Base-by-base conservation (phyloP, 2,113 vertebrate genomes). In the Phasianus colchicus region DNA sequence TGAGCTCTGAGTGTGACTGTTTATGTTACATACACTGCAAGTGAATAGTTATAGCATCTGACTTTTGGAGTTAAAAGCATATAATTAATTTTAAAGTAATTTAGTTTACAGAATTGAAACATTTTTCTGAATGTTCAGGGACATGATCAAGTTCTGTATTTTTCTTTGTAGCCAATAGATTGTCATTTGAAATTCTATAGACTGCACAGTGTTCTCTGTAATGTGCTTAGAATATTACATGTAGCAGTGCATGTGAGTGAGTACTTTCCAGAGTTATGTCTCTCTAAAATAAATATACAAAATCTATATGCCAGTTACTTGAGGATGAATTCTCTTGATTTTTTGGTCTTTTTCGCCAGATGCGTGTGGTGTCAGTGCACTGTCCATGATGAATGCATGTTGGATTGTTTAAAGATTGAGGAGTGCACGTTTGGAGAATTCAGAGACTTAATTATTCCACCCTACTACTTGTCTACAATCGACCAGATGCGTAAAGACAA, bases 361-460 rank as follows among this genome's bases (percentile, higher is more conserved):
- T 99, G 99, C 87, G 95, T 99, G 89, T 99, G 99, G 99, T 99
- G 99, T 95, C 99, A 99, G 98, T 97, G 91, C 92, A 99, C 98
- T 8, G 98, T 99, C 38, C 99, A 99, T 29, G 99, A 99, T 10
- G 99, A 99, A 48, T 99, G 99, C 94, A 98, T 99, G 97, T 82
- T 96, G 77, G 97, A 86, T 48, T 91, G 96, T 88, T 81, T 95
- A 25, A 98, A 97, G 64, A 97, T 88, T 9, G 98, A 98, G 71
- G 91, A 95, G 34, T 99, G 99, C 83, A 98, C 98, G 13, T 97
- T 99, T 89, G 99, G 99, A 82, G 99, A 99, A 96, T 99, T 99
- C 84, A 98, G 29, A 95, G 98, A 98, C 83, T 98, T 99, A 93
- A 99, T 99, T 97, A 98, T 99, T 83, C 99, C 99, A 5, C 99